Evolutionary conservation across 1,140 invertebrate genomes (phyloP).

Genomic region (Chionoecetes opilio): DNA sequence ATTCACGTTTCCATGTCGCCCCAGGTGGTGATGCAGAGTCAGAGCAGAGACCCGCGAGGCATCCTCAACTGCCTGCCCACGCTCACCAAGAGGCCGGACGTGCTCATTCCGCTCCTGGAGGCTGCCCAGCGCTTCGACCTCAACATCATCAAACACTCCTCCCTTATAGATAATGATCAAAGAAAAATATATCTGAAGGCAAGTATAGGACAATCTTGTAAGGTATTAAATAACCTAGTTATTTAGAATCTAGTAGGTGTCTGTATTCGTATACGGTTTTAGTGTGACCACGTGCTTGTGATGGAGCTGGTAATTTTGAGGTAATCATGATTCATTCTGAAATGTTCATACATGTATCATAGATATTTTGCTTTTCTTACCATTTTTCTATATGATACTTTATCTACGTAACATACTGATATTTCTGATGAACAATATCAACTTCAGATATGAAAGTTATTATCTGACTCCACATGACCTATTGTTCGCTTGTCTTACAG

Average conservation of each 20-base stretch:
- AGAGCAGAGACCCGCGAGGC: conserved; percentile 92
- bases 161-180: conserved; percentile 87
- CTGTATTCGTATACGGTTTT: not conserved
- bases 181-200: conserved; percentile 88
- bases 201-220: conserved; percentile 82
- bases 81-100: conserved; percentile 85
- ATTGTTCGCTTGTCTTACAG: conserved; percentile 82
- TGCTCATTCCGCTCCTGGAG: conserved; percentile 89
- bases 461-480: too few species aligned
- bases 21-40: conserved; percentile 91
- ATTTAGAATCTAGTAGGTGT: not conserved
- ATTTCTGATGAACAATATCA: too few species aligned
- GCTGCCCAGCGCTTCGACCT: conserved; percentile 91
- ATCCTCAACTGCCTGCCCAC: conserved; percentile 91
- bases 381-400: too few species aligned
- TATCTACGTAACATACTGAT: too few species aligned
- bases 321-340: too few species aligned
- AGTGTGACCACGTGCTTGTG: too few species aligned
- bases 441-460: too few species aligned
- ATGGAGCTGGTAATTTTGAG: too few species aligned
- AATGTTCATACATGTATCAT: too few species aligned
- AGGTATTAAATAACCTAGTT: not conserved
- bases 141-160: conserved; percentile 90
- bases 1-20: conserved; percentile 73
- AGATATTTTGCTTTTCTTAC: too few species aligned